Base-by-base conservation (phyloP, 2,113 vertebrate genomes). In the Malurus elegans region DNA sequence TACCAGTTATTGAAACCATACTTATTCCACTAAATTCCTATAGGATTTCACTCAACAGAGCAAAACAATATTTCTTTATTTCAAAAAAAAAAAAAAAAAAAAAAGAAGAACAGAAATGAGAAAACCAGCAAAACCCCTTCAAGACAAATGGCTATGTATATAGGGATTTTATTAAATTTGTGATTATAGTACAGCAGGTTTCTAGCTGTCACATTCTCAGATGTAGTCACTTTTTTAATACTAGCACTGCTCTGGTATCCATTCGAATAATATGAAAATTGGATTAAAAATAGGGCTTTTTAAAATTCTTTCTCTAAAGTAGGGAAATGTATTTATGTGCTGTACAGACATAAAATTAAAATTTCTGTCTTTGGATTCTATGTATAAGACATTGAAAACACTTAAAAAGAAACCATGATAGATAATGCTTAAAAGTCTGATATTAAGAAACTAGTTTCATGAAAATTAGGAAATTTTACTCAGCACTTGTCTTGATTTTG, bases 151-250 rank as follows among this genome's bases (percentile, higher is more conserved):
- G 10, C 15, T 75, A 29, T 13, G 19, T 69, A 76, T 64, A 87
- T 51, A 48, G 13, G 45, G 36, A 74, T 93, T 86, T 96, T 92
- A 96, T 96, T 88, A 92, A 31, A 78, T 88, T 85, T 92, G 7
- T 86, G 44, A 45, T 88, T 83, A 64, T 38, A 64, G 15, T 36
- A 70, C 29, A 61, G 16, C 8, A 56, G 8, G 24, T 71, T 93
- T 69, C 66, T 88, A 32, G 66, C 24, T 76, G 56, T 21, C 31
- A 71, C 13, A 20, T 80, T 86, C 36, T 88, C 70, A n/a, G n/a
- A 42, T 2, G 2, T 10, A 44, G 20, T 62, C 81, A 74, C 2
- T 36, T 75, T 71, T 87, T 79, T 51, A 17, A 17, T 44, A 29
- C 11, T 53, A 15, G 32, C 58, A 47, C 5, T 58, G 14, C 24